These are phyloP conservation scores for Desmodus rotundus DNA, from an alignment of 2,113 vertebrate species.

Conservation along the genomic window DNA sequence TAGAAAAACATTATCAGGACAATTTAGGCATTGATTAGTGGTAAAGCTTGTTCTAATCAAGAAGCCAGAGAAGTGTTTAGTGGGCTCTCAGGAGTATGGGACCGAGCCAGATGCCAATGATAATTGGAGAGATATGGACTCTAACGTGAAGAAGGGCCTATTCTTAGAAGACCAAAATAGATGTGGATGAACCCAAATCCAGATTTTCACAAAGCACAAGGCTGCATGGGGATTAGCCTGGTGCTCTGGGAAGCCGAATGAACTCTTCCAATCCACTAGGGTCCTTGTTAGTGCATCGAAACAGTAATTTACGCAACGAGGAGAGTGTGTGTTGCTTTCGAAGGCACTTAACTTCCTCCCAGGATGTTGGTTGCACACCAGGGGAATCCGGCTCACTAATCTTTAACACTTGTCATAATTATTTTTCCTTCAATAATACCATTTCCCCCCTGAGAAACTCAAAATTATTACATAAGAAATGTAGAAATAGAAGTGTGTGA, in stretches of 20 bases:
- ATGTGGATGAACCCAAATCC: slow-evolving; percentile 22
- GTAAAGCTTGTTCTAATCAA: not conserved
- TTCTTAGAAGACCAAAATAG: slow-evolving; percentile 48
- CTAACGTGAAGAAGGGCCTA: slow-evolving; percentile 18
- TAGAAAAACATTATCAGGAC: not conserved
- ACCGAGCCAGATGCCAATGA: slow-evolving; percentile 8
- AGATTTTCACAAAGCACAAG: slow-evolving; percentile 51
- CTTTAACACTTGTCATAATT: slow-evolving; percentile 74
- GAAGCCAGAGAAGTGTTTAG: not conserved
- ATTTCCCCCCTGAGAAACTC: slow-evolving; percentile 57
- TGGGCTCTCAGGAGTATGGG: not conserved
- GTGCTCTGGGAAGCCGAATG: slow-evolving; percentile 45
- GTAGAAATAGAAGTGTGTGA: slow-evolving; percentile 41
- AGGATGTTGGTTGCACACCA: slow-evolving; percentile 45
- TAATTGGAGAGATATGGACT: not conserved
- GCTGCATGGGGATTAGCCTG: not conserved
- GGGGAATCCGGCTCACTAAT: slow-evolving; percentile 64
- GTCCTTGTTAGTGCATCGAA: slow-evolving; percentile 59
- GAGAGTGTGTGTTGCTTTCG: slow-evolving; percentile 33
- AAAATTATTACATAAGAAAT: slow-evolving; percentile 61
- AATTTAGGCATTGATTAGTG: not conserved
- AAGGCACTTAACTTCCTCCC: slow-evolving; percentile 65
- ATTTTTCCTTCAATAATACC: slow-evolving; percentile 68
- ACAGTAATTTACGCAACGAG: slow-evolving; percentile 60
- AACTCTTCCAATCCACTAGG: slow-evolving; percentile 63